Conservation (phyloP, 2,113 vertebrate genomes). For the Neoarius graeffei region DNA sequence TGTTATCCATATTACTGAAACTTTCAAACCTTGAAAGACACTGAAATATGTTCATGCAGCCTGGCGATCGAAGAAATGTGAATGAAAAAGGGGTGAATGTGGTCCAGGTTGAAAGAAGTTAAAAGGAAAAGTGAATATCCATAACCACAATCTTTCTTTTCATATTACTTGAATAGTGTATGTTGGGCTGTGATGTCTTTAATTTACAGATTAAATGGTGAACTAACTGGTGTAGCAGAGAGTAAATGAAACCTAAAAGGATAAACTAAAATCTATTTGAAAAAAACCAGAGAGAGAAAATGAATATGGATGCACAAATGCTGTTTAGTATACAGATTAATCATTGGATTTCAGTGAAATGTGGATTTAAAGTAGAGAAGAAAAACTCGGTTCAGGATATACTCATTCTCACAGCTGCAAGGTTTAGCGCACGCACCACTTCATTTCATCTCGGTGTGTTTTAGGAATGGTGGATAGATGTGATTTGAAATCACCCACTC, state of each 20-base stretch:
- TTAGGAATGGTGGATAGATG: neutral
- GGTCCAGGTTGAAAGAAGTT: neutral
- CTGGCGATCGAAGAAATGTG: neutral
- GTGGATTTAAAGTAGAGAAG: neutral
- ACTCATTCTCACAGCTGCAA: neutral
- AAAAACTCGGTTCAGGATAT: conserved; percentile 6
- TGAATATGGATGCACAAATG: neutral
- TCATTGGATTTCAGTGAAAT: neutral
- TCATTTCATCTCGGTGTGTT: neutral
- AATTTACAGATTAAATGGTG: neutral
- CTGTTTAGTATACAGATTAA: neutral
- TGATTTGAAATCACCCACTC: neutral
- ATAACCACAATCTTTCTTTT: neutral
- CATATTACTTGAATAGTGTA: neutral
- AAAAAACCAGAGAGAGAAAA: neutral
- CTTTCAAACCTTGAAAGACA: neutral
- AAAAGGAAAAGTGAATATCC: neutral
- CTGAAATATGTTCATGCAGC: neutral
- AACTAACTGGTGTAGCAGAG: neutral
- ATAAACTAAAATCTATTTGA: neutral
- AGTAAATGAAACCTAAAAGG: neutral
- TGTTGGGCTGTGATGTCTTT: neutral
- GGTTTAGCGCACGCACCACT: neutral
- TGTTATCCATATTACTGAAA: neutral
- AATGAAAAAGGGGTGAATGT: neutral